These are phyloP conservation scores for Fulmarus glacialis DNA, from an alignment of 2,113 vertebrate species.

Conservation along the genomic window DNA sequence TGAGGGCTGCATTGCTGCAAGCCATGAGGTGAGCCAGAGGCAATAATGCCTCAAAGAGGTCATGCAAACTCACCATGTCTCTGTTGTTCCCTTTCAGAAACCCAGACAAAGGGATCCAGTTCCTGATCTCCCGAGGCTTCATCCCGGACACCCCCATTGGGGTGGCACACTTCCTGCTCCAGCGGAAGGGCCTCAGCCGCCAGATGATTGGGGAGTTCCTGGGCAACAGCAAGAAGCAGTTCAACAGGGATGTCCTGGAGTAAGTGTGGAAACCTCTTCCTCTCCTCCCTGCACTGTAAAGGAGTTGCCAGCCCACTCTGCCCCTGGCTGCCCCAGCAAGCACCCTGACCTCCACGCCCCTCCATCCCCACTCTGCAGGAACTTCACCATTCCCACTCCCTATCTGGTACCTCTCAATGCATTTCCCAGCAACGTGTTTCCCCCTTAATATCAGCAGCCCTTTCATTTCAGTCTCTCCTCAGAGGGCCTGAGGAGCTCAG, in stretches of 20 bases:
- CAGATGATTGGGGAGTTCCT: constrained; percentile 99
- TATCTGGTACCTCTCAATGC: background rate
- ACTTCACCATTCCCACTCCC: background rate
- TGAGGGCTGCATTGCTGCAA: background rate
- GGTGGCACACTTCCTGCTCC: constrained; percentile 95
- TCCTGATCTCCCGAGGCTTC: constrained; percentile 95
- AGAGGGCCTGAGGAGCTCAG: background rate
- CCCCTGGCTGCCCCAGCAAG: background rate
- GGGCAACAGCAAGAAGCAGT: constrained; percentile 98
- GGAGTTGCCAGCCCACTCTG: background rate
- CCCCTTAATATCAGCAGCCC: background rate
- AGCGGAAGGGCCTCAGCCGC: constrained; percentile 95
- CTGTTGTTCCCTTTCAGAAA: constrained; percentile 80
- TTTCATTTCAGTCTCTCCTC: background rate
- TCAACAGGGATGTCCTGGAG: constrained; percentile 97
- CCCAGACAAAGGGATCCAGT: constrained; percentile 96
- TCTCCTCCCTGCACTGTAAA: background rate
- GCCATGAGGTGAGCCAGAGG: background rate
- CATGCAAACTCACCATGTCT: background rate
- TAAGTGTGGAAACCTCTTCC: constrained; percentile 76
- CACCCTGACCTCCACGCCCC: rapidly evolving
- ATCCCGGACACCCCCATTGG: constrained; percentile 97
- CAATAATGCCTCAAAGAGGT: background rate
- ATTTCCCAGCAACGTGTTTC: background rate
- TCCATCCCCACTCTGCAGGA: background rate